Base-by-base conservation (phyloP, 2,797 vertebrate genomes). In the Limnodromus scolopaceus region DNA sequence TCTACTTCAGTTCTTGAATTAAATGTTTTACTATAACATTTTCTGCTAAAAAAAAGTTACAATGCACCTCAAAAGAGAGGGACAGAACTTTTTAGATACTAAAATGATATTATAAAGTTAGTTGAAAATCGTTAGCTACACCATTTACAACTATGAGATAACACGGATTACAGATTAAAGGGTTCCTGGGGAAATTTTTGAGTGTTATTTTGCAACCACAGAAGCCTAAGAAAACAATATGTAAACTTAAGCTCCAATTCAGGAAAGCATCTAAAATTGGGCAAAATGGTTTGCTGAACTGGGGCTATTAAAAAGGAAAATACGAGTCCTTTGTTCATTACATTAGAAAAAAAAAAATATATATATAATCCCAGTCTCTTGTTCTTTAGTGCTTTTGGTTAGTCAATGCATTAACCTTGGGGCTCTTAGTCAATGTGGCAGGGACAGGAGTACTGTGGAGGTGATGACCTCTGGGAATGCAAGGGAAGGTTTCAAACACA, bases 361-460 rank as follows among this genome's bases (percentile, higher is more conserved):
- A 36, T 8, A 51, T 6, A 57, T 36, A 69, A 87, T 83, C n/a
- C 51, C 65, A 78, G 41, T 45, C 65, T 93, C 43, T 87, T 58
- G 3, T 46, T 96, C 84, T 87, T 53, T 69, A 92, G 51, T 57
- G 69, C 19, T 94, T 94, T 95, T 87, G 43, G 23, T 84, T 92
- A 94, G 94, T 94, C 92, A 97, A 95, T 97, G 96, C 93, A 97
- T 97, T 97, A 97, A 97, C 95, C 91, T 97, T 58, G 91, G 94
- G 94, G 80, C 39, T 95, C 69, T 97, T 63, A 68, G 70, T 82
- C 85, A 94, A 69, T 84, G 87, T 96, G 86, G 93, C 86, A 96
- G 87, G 82, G 92, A 91, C 84, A 88, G 88, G 61, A 92, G 63
- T 64, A 92, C 61, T 92, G 87, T 76, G 92, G 93, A 91, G 36